A percentile compares a stretch with the other conserved stretches of the same genome.
These are phyloP conservation scores for Cecidostiba fungosa DNA, from an alignment of 2,888 invertebrate genomes.

Conservation along the genomic window DNA sequence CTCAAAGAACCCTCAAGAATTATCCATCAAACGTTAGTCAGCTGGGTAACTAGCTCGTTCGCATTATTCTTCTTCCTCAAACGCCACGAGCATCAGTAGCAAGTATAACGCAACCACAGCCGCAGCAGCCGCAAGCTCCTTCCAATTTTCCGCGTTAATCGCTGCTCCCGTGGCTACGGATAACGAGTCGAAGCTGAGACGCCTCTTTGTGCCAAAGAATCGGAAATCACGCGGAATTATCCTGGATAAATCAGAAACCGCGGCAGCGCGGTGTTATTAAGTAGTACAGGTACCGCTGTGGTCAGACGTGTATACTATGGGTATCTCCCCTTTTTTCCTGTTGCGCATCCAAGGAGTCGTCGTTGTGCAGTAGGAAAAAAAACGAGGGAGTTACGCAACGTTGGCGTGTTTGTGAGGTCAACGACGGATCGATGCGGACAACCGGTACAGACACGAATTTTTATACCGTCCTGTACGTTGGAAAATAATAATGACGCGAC, in stretches of 20 bases:
- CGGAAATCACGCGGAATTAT: background rate
- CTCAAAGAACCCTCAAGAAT: background rate
- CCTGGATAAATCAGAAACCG: background rate
- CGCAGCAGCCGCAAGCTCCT: background rate
- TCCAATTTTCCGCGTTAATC: background rate
- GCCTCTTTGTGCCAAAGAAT: background rate
- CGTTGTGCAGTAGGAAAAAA: background rate
- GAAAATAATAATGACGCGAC: background rate
- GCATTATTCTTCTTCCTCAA: conserved; percentile 16
- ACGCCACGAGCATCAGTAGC: background rate
- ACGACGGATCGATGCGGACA: background rate
- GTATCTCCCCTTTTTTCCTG: background rate
- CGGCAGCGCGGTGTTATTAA: background rate
- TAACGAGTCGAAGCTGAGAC: background rate
- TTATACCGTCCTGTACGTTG: background rate
- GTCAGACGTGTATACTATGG: background rate
- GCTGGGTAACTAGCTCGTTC: background rate
- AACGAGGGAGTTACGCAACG: background rate
- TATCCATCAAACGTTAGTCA: conserved; percentile 2
- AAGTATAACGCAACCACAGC: background rate
- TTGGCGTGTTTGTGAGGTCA: conserved; percentile 13
- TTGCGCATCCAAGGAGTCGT: background rate
- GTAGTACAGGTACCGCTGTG: background rate
- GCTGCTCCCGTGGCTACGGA: too few relatives aligned
- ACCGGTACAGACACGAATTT: background rate